phyloP scores from a whole-genome alignment of 2,797 vertebrate species.

The Aselliscus stoliczkanus region DNA sequence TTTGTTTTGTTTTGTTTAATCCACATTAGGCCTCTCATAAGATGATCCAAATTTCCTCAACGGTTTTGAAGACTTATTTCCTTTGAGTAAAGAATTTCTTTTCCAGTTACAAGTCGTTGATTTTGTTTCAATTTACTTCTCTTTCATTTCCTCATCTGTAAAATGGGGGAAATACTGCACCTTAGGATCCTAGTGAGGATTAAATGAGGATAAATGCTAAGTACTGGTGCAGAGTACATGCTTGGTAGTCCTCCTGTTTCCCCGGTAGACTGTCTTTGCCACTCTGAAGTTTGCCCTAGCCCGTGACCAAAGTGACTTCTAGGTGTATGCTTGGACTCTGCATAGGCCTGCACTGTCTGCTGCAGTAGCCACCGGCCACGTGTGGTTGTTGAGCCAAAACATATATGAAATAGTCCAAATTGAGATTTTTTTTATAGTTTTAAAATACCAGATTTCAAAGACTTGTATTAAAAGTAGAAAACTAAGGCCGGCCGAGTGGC shows the following conservation, averaged over 20 bases:
- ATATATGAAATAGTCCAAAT: background rate
- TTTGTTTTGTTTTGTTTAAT: background rate
- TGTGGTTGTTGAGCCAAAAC: background rate
- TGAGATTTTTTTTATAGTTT: background rate
- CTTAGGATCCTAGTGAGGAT: background rate
- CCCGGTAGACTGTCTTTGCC: background rate
- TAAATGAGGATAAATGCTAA: background rate
- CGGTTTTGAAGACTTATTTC: background rate
- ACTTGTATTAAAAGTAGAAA: too few relatives aligned
- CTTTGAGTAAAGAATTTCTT: background rate
- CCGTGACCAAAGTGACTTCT: background rate
- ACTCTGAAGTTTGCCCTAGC: background rate
- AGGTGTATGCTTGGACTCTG: background rate
- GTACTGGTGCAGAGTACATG: background rate
- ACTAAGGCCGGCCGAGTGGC: too few relatives aligned
- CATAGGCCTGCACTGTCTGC: background rate
- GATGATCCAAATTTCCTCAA: background rate
- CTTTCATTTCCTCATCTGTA: conserved; percentile 1
- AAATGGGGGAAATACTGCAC: background rate
- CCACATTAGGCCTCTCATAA: background rate
- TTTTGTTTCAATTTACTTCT: background rate
- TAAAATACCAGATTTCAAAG: background rate
- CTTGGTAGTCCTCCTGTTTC: background rate
- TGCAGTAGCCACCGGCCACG: background rate
- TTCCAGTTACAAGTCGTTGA: background rate